phyloP scores from a whole-genome alignment of 2,797 vertebrate species.

The Clarias fuscus region DNA sequence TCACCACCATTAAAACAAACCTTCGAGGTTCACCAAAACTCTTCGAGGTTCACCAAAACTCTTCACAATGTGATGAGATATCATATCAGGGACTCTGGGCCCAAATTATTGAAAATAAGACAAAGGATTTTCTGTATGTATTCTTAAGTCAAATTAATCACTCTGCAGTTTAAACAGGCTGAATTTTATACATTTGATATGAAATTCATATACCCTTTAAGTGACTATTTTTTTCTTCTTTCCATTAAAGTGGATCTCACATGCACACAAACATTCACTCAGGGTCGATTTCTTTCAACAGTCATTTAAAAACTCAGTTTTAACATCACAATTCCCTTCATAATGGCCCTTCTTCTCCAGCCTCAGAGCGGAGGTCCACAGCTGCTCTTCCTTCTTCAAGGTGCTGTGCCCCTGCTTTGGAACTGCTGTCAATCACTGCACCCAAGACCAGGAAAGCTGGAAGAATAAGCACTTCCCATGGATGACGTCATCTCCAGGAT shows the following conservation, averaged over 20 bases:
- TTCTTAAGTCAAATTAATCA: slow-evolving; percentile 87
- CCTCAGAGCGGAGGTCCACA: slow-evolving; percentile 58
- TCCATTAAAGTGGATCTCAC: slow-evolving; percentile 78
- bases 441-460: slow-evolving; percentile 47
- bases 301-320: slow-evolving; percentile 68
- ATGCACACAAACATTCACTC: slow-evolving; percentile 78
- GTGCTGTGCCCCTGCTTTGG: slow-evolving; percentile 35
- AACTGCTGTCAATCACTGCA: slow-evolving; percentile 45
- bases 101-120: slow-evolving; percentile 37
- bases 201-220: slow-evolving; percentile 67
- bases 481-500: slow-evolving; percentile 59
- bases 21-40: background rate
- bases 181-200: slow-evolving; percentile 80
- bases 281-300: slow-evolving; percentile 68
- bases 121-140: slow-evolving; percentile 67
- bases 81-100: background rate
- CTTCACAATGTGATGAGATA: background rate
- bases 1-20: slow-evolving; percentile 8
- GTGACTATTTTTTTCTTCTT: slow-evolving; percentile 51
- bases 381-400: slow-evolving; percentile 43
- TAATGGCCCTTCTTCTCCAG: slow-evolving; percentile 55
- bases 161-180: slow-evolving; percentile 71
- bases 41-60: background rate
- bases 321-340: slow-evolving; percentile 55
- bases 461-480: slow-evolving; percentile 56